These are phyloP conservation scores for Alouatta palliata DNA, from an alignment of 2,113 vertebrate species.

Conservation along the genomic window DNA sequence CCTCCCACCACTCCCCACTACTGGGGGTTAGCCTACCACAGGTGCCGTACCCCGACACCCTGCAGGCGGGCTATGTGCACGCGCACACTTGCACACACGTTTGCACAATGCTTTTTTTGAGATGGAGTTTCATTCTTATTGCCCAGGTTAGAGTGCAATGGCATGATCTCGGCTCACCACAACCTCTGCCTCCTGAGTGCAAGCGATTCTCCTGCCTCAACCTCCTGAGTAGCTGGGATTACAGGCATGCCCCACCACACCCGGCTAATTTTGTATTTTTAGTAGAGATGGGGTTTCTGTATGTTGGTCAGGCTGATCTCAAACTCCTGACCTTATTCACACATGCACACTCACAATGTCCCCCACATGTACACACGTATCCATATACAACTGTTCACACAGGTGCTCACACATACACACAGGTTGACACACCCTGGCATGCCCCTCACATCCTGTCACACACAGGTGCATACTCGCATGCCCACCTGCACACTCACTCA, in stretches of 20 bases:
- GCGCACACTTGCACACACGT: not conserved
- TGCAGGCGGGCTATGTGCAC: fast-evolving
- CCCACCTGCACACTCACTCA: not conserved
- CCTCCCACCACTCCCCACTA: fast-evolving
- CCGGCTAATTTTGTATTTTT: no score
- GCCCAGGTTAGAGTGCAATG: no score
- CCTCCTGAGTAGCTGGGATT: no score
- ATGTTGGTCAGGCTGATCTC: no score
- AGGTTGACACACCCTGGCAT: not conserved
- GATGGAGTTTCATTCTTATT: no score
- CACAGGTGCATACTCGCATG: no score
- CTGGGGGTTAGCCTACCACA: not conserved
- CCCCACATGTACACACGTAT: not conserved
- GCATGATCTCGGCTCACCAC: no score
- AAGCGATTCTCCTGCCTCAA: no score
- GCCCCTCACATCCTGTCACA: fast-evolving
- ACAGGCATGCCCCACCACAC: no score
- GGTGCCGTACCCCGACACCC: fast-evolving
- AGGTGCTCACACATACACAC: not conserved
- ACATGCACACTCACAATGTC: not conserved
- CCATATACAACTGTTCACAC: no score
- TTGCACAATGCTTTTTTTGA: not conserved
- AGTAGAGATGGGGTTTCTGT: no score
- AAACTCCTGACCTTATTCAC: not conserved
- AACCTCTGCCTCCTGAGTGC: no score